These are phyloP conservation scores for Nycticebus coucang DNA, from an alignment of 2,113 vertebrate species.

Conservation along the genomic window DNA sequence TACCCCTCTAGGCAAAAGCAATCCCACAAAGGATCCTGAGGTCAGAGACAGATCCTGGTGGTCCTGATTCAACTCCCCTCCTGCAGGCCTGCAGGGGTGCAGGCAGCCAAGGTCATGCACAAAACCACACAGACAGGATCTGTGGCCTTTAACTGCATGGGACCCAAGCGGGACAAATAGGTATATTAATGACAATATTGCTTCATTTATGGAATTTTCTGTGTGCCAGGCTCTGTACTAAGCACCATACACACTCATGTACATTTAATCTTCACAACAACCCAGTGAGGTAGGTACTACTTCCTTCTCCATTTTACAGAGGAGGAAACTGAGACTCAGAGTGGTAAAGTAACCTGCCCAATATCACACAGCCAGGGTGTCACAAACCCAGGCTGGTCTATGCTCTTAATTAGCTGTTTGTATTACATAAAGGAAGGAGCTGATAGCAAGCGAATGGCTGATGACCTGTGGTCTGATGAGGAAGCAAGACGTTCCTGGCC, in stretches of 20 bases:
- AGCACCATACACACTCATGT: background rate
- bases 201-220: background rate
- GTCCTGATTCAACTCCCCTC: background rate
- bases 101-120: background rate
- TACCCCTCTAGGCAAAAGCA: background rate
- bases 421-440: background rate
- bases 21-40: background rate
- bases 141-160: background rate
- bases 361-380: conserved; percentile 24
- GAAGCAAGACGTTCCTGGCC: background rate
- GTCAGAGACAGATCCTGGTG: background rate
- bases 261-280: background rate
- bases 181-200: too few relatives aligned
- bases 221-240: background rate
- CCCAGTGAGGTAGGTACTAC: background rate
- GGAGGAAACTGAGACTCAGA: conserved; percentile 12
- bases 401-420: background rate
- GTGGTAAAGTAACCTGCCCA: background rate
- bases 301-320: background rate
- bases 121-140: background rate
- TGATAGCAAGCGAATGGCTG: background rate
- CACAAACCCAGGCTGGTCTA: background rate
- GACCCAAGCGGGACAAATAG: background rate
- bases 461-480: background rate
- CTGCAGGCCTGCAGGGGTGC: background rate